Conservation (phyloP, 2,797 vertebrate genomes). For the Alosa sapidissima region DNA sequence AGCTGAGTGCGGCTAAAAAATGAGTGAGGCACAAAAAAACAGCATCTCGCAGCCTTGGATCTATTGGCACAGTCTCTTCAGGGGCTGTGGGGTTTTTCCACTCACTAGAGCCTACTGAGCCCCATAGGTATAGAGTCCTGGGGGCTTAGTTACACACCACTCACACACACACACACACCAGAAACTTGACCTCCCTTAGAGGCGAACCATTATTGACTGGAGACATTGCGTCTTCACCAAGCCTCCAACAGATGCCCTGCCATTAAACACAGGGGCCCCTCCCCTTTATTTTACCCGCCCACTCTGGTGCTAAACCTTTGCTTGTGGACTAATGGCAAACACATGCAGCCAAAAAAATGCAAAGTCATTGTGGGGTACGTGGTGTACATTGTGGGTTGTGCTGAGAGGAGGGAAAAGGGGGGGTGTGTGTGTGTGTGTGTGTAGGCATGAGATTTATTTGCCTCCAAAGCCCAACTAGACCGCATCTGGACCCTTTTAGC, state of each 20-base stretch:
- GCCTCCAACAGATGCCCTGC: not conserved
- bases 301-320: constrained; percentile 26
- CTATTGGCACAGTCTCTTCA: not conserved
- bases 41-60: not conserved
- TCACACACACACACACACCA: constrained; percentile 16
- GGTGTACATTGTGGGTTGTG: not conserved
- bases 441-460: constrained; percentile 2
- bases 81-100: not conserved
- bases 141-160: not conserved
- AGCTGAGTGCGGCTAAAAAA: not conserved
- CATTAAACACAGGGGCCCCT: not conserved
- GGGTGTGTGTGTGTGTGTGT: not conserved
- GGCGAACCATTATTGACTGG: not conserved
- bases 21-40: not conserved
- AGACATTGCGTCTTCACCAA: not conserved
- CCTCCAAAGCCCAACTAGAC: not conserved
- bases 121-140: not conserved
- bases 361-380: constrained; percentile 64
- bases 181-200: not conserved
- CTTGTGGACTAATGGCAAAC: constrained; percentile 63
- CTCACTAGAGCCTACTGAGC: not conserved
- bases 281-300: not conserved
- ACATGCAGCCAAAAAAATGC: constrained; percentile 68
- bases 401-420: not conserved
- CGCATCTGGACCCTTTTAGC: not conserved